Base-by-base conservation (phyloP, 1,140 invertebrate species). In the Semibalanus balanoides region DNA sequence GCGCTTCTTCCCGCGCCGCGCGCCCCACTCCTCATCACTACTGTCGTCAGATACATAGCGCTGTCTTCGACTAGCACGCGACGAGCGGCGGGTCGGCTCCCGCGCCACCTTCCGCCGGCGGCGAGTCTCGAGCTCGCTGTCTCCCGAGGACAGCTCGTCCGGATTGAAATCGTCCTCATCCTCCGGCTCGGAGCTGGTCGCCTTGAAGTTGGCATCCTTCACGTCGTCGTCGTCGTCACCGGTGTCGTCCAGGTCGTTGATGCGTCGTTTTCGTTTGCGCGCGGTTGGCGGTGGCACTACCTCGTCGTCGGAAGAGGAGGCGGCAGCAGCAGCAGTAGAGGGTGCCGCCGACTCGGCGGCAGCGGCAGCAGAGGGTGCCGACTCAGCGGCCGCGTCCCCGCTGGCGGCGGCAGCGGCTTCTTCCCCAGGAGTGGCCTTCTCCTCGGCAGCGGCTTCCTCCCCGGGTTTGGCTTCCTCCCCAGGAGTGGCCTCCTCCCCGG, bases 71-170 rank as follows among this genome's bases (percentile, higher is more conserved):
- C 51, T 25, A 19, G 51, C 14, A 25, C 51, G 51, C 14, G 51
- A 7, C 11, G 51, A 64, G 51, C 51, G 51, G 51, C 51, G 51
- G 14, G 51, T 64, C 7, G 51, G 51, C 51, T 30, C 81, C 81
- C 31, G 81, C 81, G 75, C 83, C 77, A 28, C 78, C 78, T 1
- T 77, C 40, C 69, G 76, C 86, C 84, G 40, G 86, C 83, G 27
- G 74, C 77, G 71, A 75, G 76, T 79, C 77, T 78, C 79, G n/a
- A 76, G 74, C 43, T 74, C 51, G 69, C 76, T 78, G n/a, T 31
- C 22, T 14, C 3, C 28, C 64, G 69, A 51, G 5, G 69, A 51
- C 9, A 43, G 74, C 30, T 64, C 31, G 31, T 75, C 40, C 9
- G 30, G 30, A 70, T 75, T 43, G 40, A 73, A 75, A 7, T 75